Evolutionary conservation across 2,888 invertebrate genomes (phyloP).

Genomic region (Neria commutata): DNA sequence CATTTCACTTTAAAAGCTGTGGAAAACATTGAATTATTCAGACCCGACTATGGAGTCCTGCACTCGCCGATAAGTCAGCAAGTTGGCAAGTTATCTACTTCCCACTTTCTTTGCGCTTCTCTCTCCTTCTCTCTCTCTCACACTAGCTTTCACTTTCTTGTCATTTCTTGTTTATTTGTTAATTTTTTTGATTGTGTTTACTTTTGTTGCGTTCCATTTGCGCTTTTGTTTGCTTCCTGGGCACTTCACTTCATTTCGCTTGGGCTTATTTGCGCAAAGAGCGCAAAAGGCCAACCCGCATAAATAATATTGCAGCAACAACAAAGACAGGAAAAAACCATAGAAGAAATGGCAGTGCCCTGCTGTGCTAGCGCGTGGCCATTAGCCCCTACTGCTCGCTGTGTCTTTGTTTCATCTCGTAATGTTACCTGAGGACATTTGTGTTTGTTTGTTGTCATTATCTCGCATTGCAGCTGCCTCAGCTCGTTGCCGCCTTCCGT

Average conservation of each 20-base stretch:
- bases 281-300: not conserved
- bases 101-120: conserved; percentile 17
- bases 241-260: conserved; percentile 18
- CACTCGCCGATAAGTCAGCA: no score
- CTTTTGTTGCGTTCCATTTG: conserved; percentile 24
- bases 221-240: not conserved
- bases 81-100: no score
- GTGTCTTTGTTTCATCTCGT: not conserved
- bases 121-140: conserved; percentile 9
- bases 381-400: not conserved
- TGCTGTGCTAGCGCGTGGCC: no score
- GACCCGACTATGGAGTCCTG: no score
- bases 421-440: not conserved
- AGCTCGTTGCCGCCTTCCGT: not conserved
- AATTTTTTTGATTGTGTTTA: conserved; percentile 53
- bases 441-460: not conserved
- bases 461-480: no score
- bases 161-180: conserved; percentile 47
- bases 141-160: no score
- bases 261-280: conserved; percentile 15
- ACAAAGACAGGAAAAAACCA: no score
- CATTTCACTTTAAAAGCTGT: not conserved
- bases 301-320: not conserved
- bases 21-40: not conserved
- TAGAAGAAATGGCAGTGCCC: no score